Evolutionary conservation across 1,140 invertebrate genomes (phyloP), one percentile per base, ranked within the genome.

Genomic region (Drosophila pachea): DNA sequence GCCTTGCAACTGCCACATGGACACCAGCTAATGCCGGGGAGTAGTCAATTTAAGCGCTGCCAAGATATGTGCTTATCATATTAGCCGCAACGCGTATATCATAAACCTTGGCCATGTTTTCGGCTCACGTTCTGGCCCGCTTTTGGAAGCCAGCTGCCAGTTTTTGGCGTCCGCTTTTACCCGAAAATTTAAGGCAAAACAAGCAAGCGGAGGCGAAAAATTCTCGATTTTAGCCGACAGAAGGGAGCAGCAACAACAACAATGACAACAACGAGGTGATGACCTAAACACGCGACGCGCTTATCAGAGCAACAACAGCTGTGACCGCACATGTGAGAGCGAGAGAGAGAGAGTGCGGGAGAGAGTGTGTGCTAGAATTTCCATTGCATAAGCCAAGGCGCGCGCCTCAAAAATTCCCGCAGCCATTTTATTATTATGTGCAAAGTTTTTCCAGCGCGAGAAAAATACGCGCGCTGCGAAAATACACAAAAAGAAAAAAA

Each of bases 381-480:
- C 72, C 78, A 84, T 78, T 76, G 79, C 79, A 84, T 74, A 79
- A 79, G 78, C 76, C 43, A 79, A 76, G 73, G 69, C 68, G 76
- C 73, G 63, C 76, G 65, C 69, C 79, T 78, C 65, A 56, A 64
- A 83, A 78, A 83, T 68, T 77, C 76, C 68, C 78, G 77, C 76
- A 79, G 64, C 76, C 76, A 84, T 84, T 86, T 84, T 84, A 84
- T 84, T 79, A 84, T 84, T 84, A 86, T 84, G 79, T 86, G 76
- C 69, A 76, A 84, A 84, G 68, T 84, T 83, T 64, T 79, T 79
- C 56, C 72, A 73, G 71, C 66, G 78, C 66, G 55, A 43, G 47
- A 7, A 49, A 65, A 54, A 68, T 33, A 35, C 32, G 49, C 31
- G 31, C 48, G 32, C 32, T 22, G 22, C 9, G 7, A 35, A 59